phyloP scores from a whole-genome alignment of 2,113 vertebrate species.

The Solenodon paradoxus region DNA sequence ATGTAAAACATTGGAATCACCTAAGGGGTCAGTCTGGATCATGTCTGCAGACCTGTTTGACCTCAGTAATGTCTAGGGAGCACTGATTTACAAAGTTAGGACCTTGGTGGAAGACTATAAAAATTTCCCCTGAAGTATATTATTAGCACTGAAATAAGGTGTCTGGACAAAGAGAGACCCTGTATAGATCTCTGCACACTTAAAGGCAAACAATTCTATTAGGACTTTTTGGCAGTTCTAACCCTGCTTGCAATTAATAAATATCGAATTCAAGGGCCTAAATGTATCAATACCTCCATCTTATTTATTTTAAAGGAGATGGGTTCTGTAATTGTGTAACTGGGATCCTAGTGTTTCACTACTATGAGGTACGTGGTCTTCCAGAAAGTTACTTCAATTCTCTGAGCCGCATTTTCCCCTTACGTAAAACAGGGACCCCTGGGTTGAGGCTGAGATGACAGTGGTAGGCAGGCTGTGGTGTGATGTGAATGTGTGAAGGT shows the following conservation, averaged over 20 bases:
- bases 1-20: neutral
- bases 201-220: neutral
- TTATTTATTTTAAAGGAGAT: neutral
- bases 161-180: neutral
- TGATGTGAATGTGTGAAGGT: too few relatives aligned
- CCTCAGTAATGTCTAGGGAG: neutral
- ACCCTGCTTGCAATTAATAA: neutral
- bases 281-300: neutral
- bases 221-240: neutral
- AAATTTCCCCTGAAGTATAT: neutral
- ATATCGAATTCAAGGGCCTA: neutral
- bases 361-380: neutral
- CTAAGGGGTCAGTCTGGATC: neutral
- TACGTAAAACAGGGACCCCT: neutral
- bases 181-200: too few relatives aligned
- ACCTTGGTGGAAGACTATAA: neutral
- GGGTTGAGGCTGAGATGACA: neutral
- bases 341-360: neutral
- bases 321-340: neutral
- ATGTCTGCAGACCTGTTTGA: neutral
- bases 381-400: neutral
- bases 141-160: neutral
- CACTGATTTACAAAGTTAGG: neutral
- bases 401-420: neutral
- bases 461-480: too few relatives aligned